phyloP scores from a whole-genome alignment of 2,888 invertebrate species.

The Pandemis cinnamomeana region DNA sequence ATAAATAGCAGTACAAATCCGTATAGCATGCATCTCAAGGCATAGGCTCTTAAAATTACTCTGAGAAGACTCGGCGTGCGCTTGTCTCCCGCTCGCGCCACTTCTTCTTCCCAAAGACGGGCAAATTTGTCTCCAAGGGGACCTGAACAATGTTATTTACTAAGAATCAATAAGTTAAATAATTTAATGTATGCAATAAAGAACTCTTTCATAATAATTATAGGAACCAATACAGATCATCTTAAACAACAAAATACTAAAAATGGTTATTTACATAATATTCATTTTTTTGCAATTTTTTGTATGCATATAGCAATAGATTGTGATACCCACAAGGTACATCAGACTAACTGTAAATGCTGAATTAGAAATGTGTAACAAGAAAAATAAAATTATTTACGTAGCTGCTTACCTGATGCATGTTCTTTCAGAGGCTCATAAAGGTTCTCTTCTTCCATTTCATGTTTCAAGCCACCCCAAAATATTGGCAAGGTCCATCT shows the following conservation, averaged over 20 bases:
- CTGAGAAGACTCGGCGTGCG: constrained; percentile 83
- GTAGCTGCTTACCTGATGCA: constrained; percentile 82
- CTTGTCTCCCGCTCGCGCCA: constrained; percentile 69
- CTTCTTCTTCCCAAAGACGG: constrained; percentile 82
- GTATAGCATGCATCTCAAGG: constrained; percentile 82
- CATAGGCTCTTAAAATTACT: constrained; percentile 85
- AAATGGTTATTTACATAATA: no score
- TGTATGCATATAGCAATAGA: no score
- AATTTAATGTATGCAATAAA: no score
- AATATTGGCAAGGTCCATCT: constrained; percentile 93
- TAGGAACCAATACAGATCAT: no score
- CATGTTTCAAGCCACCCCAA: constrained; percentile 89
- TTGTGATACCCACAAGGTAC: no score
- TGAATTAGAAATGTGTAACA: no score
- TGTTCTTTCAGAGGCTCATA: constrained; percentile 90
- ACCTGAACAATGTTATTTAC: constrained; percentile 52
- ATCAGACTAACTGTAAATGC: no score
- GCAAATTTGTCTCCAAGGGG: constrained; percentile 81
- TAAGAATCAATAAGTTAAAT: no score
- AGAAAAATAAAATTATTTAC: neutral
- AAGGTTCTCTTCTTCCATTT: constrained; percentile 89
- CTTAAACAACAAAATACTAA: no score
- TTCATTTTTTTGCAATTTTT: no score
- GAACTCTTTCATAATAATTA: no score
- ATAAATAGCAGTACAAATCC: constrained; percentile 85